phyloP scores from a whole-genome alignment of 35 echinoderm and acorn worm genomes.

The Apostichopus japonicus region DNA sequence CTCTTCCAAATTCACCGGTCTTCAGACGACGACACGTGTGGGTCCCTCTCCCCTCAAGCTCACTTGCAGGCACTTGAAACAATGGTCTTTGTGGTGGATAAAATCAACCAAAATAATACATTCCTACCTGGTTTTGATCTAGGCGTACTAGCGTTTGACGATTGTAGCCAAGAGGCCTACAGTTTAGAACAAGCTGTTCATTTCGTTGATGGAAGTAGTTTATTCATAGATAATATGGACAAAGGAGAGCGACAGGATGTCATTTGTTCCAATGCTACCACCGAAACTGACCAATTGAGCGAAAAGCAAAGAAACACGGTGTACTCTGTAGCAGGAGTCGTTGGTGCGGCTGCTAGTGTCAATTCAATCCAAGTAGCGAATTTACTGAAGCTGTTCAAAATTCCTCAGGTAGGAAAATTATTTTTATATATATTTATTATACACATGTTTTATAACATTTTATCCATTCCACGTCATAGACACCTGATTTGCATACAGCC shows the following conservation, averaged over 20 bases:
- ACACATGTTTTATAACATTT: no score
- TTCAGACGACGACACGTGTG: slow-evolving; percentile 65
- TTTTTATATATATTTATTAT: no score
- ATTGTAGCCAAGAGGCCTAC: slow-evolving; percentile 84
- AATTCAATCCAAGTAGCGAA: slow-evolving; percentile 89
- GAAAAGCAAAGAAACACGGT: not conserved
- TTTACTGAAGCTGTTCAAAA: slow-evolving; percentile 95
- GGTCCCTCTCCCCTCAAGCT: slow-evolving; percentile 64
- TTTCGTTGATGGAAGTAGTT: slow-evolving; percentile 60
- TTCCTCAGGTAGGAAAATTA: slow-evolving; percentile 81
- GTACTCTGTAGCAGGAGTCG: slow-evolving; percentile 68
- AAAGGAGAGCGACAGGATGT: not conserved
- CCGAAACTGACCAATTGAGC: not conserved
- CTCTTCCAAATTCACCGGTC: slow-evolving; percentile 78
- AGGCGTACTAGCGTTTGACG: slow-evolving; percentile 81
- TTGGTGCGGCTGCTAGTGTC: slow-evolving; percentile 75
- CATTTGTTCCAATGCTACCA: not conserved
- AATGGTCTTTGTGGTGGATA: slow-evolving; percentile 78
- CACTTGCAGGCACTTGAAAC: slow-evolving; percentile 90
- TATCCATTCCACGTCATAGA: no score
- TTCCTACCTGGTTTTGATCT: slow-evolving; percentile 80
- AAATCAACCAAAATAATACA: slow-evolving; percentile 73
- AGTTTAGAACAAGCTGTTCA: slow-evolving; percentile 85
- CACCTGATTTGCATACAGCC: no score
- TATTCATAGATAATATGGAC: slow-evolving; percentile 18